Evolutionary conservation across 2,888 invertebrate species (phyloP).

Genomic region (Dorcus hopei): DNA sequence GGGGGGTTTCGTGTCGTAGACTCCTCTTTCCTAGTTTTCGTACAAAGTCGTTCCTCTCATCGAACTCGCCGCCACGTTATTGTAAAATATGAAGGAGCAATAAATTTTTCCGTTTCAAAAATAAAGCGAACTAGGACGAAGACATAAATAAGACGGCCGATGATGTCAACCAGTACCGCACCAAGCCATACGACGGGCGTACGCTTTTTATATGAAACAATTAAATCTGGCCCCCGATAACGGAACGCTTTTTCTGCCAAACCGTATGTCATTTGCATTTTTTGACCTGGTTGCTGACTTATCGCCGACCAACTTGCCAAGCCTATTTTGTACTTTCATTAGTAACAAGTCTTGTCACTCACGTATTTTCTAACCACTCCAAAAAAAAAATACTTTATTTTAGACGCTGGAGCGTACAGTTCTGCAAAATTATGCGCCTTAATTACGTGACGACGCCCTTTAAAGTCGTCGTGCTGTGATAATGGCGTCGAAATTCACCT

Average conservation of each 20-base stretch:
- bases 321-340: slow-evolving; percentile 18
- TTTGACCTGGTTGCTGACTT: slow-evolving; percentile 15
- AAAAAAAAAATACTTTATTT: slow-evolving; percentile 2
- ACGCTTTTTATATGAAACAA: not conserved
- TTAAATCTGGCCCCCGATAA: slow-evolving; percentile 1
- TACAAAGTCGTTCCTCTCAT: too few species aligned
- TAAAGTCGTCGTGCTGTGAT: not conserved
- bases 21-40: too few species aligned
- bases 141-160: not conserved
- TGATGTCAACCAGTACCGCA: not conserved
- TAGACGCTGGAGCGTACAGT: too few species aligned
- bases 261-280: slow-evolving; percentile 13
- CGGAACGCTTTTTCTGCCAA: slow-evolving; percentile 4
- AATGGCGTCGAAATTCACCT: not conserved
- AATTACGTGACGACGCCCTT: not conserved
- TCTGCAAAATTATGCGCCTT: too few species aligned
- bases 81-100: too few species aligned
- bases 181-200: not conserved
- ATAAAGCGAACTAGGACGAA: too few species aligned
- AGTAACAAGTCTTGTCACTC: slow-evolving; percentile 2
- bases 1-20: too few species aligned
- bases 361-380: slow-evolving; percentile 1
- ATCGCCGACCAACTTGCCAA: slow-evolving; percentile 6
- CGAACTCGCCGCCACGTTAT: too few species aligned
- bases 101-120: too few species aligned